phyloP scores from a whole-genome alignment of 2,113 vertebrate species.

The Psephotus haematonotus region DNA sequence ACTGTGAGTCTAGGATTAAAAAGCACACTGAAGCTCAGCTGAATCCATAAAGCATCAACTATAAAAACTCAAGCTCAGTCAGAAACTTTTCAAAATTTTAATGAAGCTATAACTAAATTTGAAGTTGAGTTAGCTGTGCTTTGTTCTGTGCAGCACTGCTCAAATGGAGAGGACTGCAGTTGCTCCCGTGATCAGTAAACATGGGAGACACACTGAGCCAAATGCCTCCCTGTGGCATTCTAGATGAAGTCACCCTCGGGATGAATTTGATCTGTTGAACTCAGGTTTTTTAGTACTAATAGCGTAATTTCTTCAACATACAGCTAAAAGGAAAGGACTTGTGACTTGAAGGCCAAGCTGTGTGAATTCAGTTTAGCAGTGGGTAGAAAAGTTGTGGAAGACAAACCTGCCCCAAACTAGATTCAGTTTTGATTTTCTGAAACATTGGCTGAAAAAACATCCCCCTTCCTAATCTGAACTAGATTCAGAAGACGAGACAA shows the following conservation, averaged over 20 bases:
- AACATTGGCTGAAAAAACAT: rapidly evolving
- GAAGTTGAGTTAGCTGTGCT: background rate
- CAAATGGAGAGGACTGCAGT: background rate
- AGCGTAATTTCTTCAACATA: background rate
- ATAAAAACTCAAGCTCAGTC: slow-evolving; percentile 57
- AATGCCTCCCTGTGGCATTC: background rate
- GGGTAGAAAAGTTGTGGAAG: background rate
- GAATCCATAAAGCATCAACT: slow-evolving; percentile 59
- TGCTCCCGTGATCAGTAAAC: slow-evolving; percentile 31
- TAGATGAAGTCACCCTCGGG: slow-evolving; percentile 13
- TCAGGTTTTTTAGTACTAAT: background rate
- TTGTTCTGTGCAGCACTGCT: slow-evolving; percentile 19
- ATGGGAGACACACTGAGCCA: background rate
- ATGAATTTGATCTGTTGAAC: slow-evolving; percentile 43
- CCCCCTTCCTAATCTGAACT: background rate
- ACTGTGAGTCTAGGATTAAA: slow-evolving; percentile 45
- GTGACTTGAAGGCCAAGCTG: background rate
- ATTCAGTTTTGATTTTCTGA: background rate
- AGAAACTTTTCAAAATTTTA: slow-evolving; percentile 62
- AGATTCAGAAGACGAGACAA: background rate
- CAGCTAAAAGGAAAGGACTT: background rate
- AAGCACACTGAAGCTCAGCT: slow-evolving; percentile 15
- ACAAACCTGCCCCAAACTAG: background rate
- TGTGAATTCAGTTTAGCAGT: background rate
- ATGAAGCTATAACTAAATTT: slow-evolving; percentile 63